These are phyloP conservation scores for Hymenopus coronatus DNA, from an alignment of 2,888 invertebrate species.

Conservation along the genomic window DNA sequence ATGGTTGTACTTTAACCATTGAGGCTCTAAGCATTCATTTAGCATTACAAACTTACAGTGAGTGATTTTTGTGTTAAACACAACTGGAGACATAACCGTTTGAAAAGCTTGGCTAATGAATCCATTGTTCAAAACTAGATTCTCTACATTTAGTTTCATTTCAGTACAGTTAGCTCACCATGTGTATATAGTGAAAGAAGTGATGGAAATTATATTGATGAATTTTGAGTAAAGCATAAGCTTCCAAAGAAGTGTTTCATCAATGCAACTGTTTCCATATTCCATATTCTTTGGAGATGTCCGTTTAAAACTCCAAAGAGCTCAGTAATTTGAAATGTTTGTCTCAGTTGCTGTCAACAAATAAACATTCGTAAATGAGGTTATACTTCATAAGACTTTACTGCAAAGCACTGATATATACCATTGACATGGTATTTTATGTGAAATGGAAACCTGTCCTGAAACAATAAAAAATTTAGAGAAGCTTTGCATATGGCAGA, in stretches of 20 bases:
- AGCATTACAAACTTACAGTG: neutral
- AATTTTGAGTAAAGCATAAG: neutral
- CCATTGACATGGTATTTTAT: neutral
- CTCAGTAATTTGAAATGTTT: neutral
- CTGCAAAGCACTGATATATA: no score
- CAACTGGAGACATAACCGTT: neutral
- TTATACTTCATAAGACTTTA: neutral
- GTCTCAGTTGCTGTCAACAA: neutral
- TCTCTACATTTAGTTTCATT: neutral
- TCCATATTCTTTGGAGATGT: neutral
- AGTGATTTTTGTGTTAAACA: neutral
- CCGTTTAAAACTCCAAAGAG: neutral
- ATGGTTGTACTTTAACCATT: no score
- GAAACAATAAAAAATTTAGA: neutral
- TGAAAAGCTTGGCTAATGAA: no score
- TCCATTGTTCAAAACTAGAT: neutral
- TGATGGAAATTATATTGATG: neutral
- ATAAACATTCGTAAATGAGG: neutral
- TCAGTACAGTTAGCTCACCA: neutral
- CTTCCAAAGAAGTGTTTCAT: neutral
- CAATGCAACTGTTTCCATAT: neutral
- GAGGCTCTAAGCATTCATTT: neutral
- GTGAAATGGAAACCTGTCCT: no score
- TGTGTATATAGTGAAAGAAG: neutral
- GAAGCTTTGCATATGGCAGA: neutral